Percentiles rank a stretch among this genome's conserved stretches.
phyloP scores from a whole-genome alignment of 2,113 vertebrate species.

The Rhombomys opimus region DNA sequence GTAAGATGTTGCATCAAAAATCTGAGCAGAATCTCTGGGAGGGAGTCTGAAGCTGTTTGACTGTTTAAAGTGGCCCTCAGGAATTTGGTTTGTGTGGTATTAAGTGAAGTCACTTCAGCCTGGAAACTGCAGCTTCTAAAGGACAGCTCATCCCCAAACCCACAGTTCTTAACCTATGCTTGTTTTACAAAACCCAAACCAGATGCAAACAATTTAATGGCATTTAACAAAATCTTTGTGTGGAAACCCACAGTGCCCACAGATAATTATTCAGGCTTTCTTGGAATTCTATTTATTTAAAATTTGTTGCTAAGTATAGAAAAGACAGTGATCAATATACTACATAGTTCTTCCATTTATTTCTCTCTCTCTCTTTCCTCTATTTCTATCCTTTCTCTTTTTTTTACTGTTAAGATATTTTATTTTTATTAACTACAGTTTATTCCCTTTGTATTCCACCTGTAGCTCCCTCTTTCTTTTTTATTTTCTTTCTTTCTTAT shows the following conservation, averaged over 20 bases:
- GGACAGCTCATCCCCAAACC: constrained; percentile 66
- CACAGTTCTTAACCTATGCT: constrained; percentile 60
- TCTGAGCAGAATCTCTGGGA: constrained; percentile 59
- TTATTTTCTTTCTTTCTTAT: neutral
- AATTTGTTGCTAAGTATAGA: constrained; percentile 64
- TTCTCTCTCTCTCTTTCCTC: neutral
- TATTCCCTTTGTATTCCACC: neutral
- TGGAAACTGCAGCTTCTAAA: constrained; percentile 80
- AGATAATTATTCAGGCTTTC: constrained; percentile 62
- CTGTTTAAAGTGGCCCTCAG: constrained; percentile 72
- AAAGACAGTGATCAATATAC: constrained; percentile 52
- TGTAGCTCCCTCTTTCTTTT: accelerated
- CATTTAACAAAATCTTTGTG: constrained; percentile 77
- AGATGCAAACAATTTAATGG: constrained; percentile 81
- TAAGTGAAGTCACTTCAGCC: constrained; percentile 77
- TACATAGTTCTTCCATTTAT: neutral
- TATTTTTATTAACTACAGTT: too few species aligned
- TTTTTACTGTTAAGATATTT: neutral
- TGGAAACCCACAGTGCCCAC: neutral
- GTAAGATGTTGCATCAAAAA: constrained; percentile 52
- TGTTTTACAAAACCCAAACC: constrained; percentile 65
- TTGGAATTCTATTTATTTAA: constrained; percentile 68
- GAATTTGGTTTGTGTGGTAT: constrained; percentile 69
- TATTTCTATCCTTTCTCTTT: neutral
- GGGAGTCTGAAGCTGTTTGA: constrained; percentile 68